phyloP scores from a whole-genome alignment of 2,888 invertebrate species.

The Amiota communis region DNA sequence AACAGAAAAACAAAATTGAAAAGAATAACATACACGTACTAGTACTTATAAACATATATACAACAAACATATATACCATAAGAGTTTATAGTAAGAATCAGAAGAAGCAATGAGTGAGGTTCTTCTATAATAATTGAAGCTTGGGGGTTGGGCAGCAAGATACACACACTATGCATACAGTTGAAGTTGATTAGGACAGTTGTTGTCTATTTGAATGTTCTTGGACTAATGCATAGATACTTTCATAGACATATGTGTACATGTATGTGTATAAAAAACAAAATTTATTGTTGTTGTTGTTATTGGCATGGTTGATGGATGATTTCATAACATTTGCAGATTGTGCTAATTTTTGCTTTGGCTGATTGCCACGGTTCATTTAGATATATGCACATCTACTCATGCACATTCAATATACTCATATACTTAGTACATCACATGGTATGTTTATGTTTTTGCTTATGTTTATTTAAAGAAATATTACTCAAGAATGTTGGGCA shows the following conservation, averaged over 20 bases:
- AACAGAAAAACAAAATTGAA: not conserved
- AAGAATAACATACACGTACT: not conserved
- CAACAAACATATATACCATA: not conserved
- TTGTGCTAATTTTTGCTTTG: slow-evolving; percentile 20
- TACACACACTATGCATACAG: not conserved
- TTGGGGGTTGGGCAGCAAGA: too few species aligned
- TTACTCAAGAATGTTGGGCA: too few species aligned
- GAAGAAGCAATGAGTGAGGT: not conserved
- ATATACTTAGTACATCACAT: too few species aligned
- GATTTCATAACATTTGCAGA: slow-evolving; percentile 29
- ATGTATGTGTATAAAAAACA: not conserved
- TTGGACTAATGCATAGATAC: not conserved
- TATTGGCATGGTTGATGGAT: not conserved
- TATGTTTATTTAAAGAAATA: too few species aligned
- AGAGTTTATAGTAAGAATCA: not conserved
- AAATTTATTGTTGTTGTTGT: not conserved
- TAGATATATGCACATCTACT: slow-evolving; percentile 6
- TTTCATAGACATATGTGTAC: not conserved
- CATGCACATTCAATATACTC: not conserved
- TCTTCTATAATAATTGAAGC: too few species aligned
- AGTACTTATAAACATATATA: not conserved
- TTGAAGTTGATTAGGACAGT: not conserved
- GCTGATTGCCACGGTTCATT: slow-evolving; percentile 11
- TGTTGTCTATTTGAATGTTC: not conserved
- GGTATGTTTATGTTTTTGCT: too few species aligned